Evolutionary conservation across 2,888 invertebrate genomes (phyloP).

Genomic region (Tanypteryx hageni): DNA sequence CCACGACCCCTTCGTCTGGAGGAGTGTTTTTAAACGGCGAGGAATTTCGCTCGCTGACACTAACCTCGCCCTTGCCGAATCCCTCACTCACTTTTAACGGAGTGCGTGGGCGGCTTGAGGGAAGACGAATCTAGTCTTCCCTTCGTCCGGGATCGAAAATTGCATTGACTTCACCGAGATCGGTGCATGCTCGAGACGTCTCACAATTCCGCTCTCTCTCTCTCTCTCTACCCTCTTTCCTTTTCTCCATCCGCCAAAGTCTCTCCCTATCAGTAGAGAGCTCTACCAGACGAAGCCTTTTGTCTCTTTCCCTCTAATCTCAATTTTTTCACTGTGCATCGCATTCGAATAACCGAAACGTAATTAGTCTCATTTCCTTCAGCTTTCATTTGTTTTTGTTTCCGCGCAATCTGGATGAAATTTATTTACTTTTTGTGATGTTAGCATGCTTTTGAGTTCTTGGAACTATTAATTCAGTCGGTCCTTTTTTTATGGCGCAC

Average conservation of each 20-base stretch:
- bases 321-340: background rate
- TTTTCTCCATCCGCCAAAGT: background rate
- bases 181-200: background rate
- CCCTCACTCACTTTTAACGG: constrained; percentile 45
- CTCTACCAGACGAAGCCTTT: background rate
- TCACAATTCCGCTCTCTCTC: background rate
- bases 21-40: background rate
- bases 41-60: background rate
- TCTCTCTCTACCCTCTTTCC: background rate
- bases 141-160: background rate
- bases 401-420: background rate
- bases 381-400: background rate
- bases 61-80: background rate
- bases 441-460: no score
- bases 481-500: no score
- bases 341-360: background rate
- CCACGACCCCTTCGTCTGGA: background rate
- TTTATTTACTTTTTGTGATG: no score
- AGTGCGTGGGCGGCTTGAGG: background rate
- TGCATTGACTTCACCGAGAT: background rate
- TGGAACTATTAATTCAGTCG: no score
- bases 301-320: background rate
- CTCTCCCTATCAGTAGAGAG: background rate
- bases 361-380: background rate
- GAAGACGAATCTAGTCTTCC: background rate